phyloP scores from a whole-genome alignment of 2,888 invertebrate genomes.

The Lochmaea crataegi region DNA sequence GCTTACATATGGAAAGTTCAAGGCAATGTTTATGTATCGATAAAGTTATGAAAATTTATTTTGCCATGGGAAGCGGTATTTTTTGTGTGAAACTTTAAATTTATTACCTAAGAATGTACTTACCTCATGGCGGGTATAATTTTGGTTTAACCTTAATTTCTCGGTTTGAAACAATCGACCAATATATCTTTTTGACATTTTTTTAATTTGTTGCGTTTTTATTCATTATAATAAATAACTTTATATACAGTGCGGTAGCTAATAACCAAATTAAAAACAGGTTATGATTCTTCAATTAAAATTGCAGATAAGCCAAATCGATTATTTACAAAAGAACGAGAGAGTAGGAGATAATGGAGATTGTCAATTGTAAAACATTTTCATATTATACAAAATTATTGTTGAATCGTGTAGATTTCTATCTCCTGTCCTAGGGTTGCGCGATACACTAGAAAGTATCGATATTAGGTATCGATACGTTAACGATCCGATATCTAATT shows the following conservation, averaged over 20 bases:
- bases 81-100: slow-evolving; percentile 5
- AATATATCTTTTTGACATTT: slow-evolving; percentile 14
- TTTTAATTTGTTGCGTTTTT: background rate
- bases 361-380: too few species aligned
- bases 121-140: background rate
- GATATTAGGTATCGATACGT: too few species aligned
- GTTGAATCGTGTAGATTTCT: too few species aligned
- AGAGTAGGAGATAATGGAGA: too few species aligned
- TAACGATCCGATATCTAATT: too few species aligned
- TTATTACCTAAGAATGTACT: slow-evolving; percentile 3
- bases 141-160: slow-evolving; percentile 21
- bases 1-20: slow-evolving; percentile 19
- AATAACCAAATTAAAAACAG: background rate
- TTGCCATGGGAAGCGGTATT: slow-evolving; percentile 12
- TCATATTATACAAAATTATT: too few species aligned
- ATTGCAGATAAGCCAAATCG: too few species aligned
- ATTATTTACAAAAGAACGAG: too few species aligned
- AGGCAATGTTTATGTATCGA: slow-evolving; percentile 14
- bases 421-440: too few species aligned
- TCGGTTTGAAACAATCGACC: slow-evolving; percentile 18
- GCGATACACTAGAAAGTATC: too few species aligned
- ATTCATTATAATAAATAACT: background rate
- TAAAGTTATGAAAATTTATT: slow-evolving; percentile 27
- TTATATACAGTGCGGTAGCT: background rate
- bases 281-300: too few species aligned